Evolutionary conservation across 1,140 invertebrate species (phyloP), one percentile per base, ranked within the genome.

Genomic region (Drosophila oshimai): DNA sequence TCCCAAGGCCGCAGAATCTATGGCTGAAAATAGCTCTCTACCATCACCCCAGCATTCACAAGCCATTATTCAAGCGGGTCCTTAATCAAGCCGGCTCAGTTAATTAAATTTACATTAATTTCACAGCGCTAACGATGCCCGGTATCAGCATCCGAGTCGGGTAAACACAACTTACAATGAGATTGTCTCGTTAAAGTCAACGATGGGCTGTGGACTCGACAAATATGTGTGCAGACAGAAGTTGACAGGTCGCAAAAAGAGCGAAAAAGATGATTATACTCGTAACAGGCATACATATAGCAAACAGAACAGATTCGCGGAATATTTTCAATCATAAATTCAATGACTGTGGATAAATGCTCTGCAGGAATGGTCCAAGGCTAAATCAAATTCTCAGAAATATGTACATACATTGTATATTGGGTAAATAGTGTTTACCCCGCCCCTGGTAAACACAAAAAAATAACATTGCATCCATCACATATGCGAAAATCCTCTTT

Each of bases 51-150:
- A 10, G 10, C 20, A 15, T 26, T 12, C 45, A 4, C 22, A 22
- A 33, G 15, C 10, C 31, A 29, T 47, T 34, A 7, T 24, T 37
- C 31, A 24, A 51, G 1, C 6, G 12, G 6, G 6, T 15, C 46
- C 42, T 54, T 47, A 58, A 53, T 49, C 31, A 55, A 55, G 13
- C 17, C 26, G 17, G 29, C 22, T 26, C 22, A 72, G 58, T 80
- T 81, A 57, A 81, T 80, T 81, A 61, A 83, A 83, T 77, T 69
- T 69, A 29, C 69, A 81, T 81, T 83, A 49, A 55, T 57, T 44
- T 75, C 49, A 29, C 22, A 41, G n/a, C 9, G 64, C 31, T 47
- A 75, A 70, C 55, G 33, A 70, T 49, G 54, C 24, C 50, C 12
- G 39, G 28, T 68, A 44, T 70, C 65, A 55, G 29, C 54, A 5